Evolutionary conservation across 2,888 invertebrate species (phyloP), one percentile per base, ranked within the genome.

Genomic region (Tinea semifulvella): DNA sequence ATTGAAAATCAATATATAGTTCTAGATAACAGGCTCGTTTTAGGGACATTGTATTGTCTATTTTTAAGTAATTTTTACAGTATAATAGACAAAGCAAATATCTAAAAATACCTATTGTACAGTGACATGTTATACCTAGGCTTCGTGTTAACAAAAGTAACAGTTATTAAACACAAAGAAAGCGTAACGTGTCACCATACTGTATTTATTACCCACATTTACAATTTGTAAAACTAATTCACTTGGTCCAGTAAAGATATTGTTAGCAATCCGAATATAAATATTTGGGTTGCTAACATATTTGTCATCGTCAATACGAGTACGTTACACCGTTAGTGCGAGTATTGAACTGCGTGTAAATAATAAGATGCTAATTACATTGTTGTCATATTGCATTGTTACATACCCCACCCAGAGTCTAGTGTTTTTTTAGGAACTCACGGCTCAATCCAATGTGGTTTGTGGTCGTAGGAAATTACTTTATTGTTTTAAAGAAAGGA

Each of bases 361-460:
- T 16, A 36, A 36, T 36, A 36, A 17, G 18, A 36, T 36, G 36
- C 36, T 36, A 36, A 36, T 36, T 36, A 36, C 36, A 36, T 18
- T 18, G 17, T 36, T 36, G 17, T 36, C 10, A 36, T 31, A 31
- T 31, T 31, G 13, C 13, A 31, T 31, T 31, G 31, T 31, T 31
- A 3, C 14, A 31, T 13, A 2, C 31, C n/a, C 31, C n/a, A n/a
- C n/a, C n/a, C n/a, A n/a, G n/a, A n/a, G n/a, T n/a, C n/a, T n/a
- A n/a, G n/a, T 11, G 16, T 6, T 18, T 16, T 35, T 36, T 14
- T 18, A 40, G 19, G 40, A 40, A 40, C 20, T 40, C 22, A 17
- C 40, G 17, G 22, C 16, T 36, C 18, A 36, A 36, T 36, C 2
- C 7, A 36, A 13, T 40, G 40, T 22, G 22, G 40, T 40, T 11